These are phyloP conservation scores for Torymus texanus DNA, from an alignment of 2,888 invertebrate genomes.

Conservation along the genomic window DNA sequence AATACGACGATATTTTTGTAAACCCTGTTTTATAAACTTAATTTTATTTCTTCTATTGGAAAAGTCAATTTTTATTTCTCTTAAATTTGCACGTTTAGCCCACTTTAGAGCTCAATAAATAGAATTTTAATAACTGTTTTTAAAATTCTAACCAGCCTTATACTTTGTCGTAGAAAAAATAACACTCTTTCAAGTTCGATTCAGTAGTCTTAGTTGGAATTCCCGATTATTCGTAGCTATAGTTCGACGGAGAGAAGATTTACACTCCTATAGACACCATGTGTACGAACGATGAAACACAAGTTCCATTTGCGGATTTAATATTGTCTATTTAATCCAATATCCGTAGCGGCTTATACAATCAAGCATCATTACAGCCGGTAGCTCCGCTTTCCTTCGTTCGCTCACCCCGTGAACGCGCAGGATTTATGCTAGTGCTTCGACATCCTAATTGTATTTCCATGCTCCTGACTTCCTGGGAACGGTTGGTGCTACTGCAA, in stretches of 20 bases:
- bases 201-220: too few relatives aligned
- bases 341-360: conserved; percentile 72
- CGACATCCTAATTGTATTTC: conserved; percentile 73
- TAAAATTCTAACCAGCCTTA: too few relatives aligned
- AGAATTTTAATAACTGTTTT: too few relatives aligned
- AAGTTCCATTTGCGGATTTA: conserved; percentile 68
- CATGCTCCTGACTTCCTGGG: conserved; percentile 61
- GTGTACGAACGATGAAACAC: conserved; percentile 55
- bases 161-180: too few relatives aligned
- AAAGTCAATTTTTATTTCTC: too few relatives aligned
- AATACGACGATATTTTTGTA: too few relatives aligned
- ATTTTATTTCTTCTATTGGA: too few relatives aligned
- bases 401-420: neutral
- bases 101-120: too few relatives aligned
- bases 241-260: conserved; percentile 3
- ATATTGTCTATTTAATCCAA: conserved; percentile 74
- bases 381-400: conserved; percentile 44
- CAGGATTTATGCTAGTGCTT: conserved; percentile 56
- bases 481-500: conserved; percentile 32
- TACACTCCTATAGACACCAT: conserved; percentile 37
- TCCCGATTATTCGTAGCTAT: neutral
- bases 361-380: conserved; percentile 72
- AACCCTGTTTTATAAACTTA: too few relatives aligned
- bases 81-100: too few relatives aligned
- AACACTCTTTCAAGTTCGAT: too few relatives aligned